These are phyloP conservation scores for Sphenopsis melanotis DNA, from an alignment of 2,797 vertebrate genomes.

Conservation along the genomic window DNA sequence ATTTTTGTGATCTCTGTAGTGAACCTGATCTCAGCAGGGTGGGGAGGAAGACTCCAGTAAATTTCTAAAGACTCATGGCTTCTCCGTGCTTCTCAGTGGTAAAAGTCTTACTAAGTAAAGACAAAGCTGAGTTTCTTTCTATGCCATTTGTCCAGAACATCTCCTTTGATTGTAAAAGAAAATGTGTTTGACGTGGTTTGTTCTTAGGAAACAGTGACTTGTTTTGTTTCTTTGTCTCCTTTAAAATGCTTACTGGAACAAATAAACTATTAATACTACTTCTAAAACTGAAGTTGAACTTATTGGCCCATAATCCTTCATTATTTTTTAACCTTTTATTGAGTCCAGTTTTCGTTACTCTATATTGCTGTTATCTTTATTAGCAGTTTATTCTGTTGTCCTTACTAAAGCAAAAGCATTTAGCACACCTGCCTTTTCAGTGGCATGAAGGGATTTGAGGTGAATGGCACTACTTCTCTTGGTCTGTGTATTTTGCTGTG, in stretches of 20 bases:
- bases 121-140: not conserved
- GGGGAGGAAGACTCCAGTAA: not conserved
- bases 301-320: not conserved
- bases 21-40: not conserved
- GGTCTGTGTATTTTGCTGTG: not conserved
- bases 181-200: not conserved
- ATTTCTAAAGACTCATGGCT: not conserved
- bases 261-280: conserved; percentile 11
- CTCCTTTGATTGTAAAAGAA: not conserved
- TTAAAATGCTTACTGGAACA: conserved; percentile 20
- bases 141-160: not conserved
- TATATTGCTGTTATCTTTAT: not conserved
- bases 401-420: not conserved
- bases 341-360: not conserved
- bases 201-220: not conserved
- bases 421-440: not conserved
- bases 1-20: not conserved
- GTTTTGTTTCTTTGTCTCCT: not conserved
- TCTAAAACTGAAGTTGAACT: conserved; percentile 7
- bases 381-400: not conserved
- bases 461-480: not conserved
- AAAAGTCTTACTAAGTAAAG: not conserved
- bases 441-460: not conserved
- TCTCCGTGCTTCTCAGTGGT: not conserved
- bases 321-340: not conserved